phyloP scores from a whole-genome alignment of 1,140 invertebrate genomes.

The Harpegnathos saltator region DNA sequence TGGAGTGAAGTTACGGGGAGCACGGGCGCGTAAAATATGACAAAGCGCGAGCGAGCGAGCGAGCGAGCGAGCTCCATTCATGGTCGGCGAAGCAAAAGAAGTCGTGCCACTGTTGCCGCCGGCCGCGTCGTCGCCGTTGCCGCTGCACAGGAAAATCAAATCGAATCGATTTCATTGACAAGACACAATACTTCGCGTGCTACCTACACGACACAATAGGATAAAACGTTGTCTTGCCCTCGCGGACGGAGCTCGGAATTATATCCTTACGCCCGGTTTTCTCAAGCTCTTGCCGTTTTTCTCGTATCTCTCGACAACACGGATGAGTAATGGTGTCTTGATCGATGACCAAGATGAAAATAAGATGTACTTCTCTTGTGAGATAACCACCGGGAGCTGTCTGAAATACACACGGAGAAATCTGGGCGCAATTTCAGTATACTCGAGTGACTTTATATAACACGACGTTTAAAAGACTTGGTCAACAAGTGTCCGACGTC shows the following conservation, averaged over 20 bases:
- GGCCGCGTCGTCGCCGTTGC: no score
- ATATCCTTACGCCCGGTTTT: conserved; percentile 40
- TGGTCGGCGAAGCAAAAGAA: conserved; percentile 60
- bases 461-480: conserved; percentile 9
- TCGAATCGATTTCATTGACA: conserved; percentile 65
- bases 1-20: conserved; percentile 44
- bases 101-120: conserved; percentile 25
- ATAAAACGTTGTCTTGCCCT: conserved; percentile 21
- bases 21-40: conserved; percentile 67
- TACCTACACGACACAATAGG: conserved; percentile 14
- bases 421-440: conserved; percentile 43
- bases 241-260: conserved; percentile 22
- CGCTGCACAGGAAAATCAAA: conserved; percentile 66
- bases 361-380: conserved; percentile 48
- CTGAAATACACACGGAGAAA: conserved; percentile 26
- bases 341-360: conserved; percentile 42
- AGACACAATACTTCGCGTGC: conserved; percentile 40
- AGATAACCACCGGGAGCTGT: conserved; percentile 32
- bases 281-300: conserved; percentile 8
- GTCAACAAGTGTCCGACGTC: conserved; percentile 26
- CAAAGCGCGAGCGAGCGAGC: conserved; percentile 54
- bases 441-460: conserved; percentile 47
- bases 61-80: conserved; percentile 65
- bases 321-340: conserved; percentile 58
- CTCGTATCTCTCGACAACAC: conserved; percentile 29